Percentiles rank a stretch among this genome's conserved stretches.
Conservation (phyloP, 1,140 invertebrate genomes). For the Drosophila mauritiana region DNA sequence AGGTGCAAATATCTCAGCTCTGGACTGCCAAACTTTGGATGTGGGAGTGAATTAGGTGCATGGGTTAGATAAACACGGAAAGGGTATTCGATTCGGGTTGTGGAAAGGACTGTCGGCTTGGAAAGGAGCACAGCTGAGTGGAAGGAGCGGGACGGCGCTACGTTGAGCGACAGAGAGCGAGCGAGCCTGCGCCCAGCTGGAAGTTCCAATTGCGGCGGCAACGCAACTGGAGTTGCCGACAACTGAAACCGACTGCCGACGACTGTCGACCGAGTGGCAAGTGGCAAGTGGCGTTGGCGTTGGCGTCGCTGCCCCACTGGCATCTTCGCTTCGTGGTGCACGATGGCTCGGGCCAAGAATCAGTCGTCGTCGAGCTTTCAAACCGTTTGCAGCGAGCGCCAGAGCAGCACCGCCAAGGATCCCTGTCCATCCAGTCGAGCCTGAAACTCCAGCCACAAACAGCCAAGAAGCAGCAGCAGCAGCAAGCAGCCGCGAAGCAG, state of each 20-base stretch:
- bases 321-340: constrained; percentile 73
- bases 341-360: constrained; percentile 66
- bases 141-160: background rate
- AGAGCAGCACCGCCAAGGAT: constrained; percentile 42
- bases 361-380: constrained; percentile 84
- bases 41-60: too few species aligned
- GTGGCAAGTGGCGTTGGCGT: too few species aligned
- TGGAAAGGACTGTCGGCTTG: background rate
- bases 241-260: constrained; percentile 3
- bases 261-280: constrained; percentile 50
- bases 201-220: constrained; percentile 39
- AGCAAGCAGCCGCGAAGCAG: constrained; percentile 30
- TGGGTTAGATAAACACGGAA: background rate
- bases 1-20: too few species aligned
- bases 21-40: too few species aligned
- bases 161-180: background rate
- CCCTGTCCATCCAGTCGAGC: constrained; percentile 22
- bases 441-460: constrained; percentile 47
- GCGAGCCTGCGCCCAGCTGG: constrained; percentile 50
- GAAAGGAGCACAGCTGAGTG: constrained; percentile 57
- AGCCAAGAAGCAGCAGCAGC: constrained; percentile 31
- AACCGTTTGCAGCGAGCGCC: constrained; percentile 81
- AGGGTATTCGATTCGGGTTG: constrained; percentile 6
- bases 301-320: constrained; percentile 18
- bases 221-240: constrained; percentile 58